Evolutionary conservation across 53 echinoderm and acorn worm species (phyloP).

Genomic region (Echinarachnius parma): DNA sequence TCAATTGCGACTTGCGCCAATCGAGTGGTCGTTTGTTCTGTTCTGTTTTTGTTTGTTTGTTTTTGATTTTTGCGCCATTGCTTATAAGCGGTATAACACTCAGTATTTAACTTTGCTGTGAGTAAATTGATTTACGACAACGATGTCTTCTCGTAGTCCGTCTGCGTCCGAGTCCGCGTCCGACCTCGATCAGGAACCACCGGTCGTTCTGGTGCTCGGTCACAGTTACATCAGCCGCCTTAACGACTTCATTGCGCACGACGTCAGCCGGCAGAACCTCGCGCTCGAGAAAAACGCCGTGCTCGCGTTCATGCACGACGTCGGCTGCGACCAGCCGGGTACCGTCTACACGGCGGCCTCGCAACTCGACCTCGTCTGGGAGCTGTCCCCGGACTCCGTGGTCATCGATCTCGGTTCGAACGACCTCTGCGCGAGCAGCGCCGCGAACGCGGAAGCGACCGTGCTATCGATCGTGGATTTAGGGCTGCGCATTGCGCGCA

Average conservation of each 20-base stretch:
- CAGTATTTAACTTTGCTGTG: too few relatives aligned
- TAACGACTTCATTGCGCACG: constrained; percentile 17
- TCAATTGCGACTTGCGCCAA: too few relatives aligned
- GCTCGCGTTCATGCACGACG: constrained; percentile 14
- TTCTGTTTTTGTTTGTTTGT: too few relatives aligned
- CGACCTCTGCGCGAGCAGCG: constrained; percentile 32
- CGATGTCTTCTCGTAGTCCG: background rate
- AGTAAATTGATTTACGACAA: too few relatives aligned
- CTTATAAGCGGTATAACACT: too few relatives aligned
- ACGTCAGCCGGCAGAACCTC: constrained; percentile 11
- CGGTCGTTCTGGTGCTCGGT: constrained; percentile 24
- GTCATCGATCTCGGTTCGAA: constrained; percentile 51
- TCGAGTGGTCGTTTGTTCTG: too few relatives aligned
- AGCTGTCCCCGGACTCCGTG: constrained; percentile 41
- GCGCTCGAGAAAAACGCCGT: constrained; percentile 23
- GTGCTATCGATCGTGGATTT: constrained; percentile 20
- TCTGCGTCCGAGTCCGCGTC: constrained; percentile 7
- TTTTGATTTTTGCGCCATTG: too few relatives aligned
- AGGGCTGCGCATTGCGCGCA: constrained; percentile 39
- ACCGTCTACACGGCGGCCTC: constrained; percentile 26
- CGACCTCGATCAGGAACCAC: constrained; percentile 12
- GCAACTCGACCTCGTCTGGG: constrained; percentile 40
- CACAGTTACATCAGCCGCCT: constrained; percentile 34
- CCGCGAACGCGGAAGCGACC: constrained; percentile 25
- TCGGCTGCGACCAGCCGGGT: constrained; percentile 19